Evolutionary conservation across 2,888 invertebrate genomes (phyloP).

Genomic region (Linnaemya tessellans): DNA sequence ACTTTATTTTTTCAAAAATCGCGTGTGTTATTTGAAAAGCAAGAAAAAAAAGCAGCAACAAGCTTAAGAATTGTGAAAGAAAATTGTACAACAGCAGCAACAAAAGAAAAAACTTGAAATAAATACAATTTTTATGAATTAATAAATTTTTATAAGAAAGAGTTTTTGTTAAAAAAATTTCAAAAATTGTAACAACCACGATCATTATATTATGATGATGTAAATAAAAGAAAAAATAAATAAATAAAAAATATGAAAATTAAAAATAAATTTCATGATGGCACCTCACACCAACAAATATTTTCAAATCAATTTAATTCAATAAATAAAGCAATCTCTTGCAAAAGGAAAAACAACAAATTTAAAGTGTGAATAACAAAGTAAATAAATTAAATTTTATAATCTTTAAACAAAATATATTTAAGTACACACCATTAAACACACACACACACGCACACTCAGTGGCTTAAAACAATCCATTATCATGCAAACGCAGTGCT

Average conservation of each 20-base stretch:
- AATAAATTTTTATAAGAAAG: conserved; percentile 31
- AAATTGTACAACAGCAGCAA: conserved; percentile 12
- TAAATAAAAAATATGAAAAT: too few relatives aligned
- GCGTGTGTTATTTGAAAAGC: conserved; percentile 65
- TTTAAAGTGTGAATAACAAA: conserved; percentile 22
- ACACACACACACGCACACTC: neutral
- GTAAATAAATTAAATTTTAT: conserved; percentile 14
- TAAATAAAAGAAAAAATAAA: conserved; percentile 18
- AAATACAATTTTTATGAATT: conserved; percentile 50
- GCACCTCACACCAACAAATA: neutral
- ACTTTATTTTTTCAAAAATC: conserved; percentile 43
- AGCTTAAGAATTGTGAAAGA: conserved; percentile 67
- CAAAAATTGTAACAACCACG: conserved; percentile 33
- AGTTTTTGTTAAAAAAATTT: neutral
- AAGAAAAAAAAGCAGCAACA: conserved; percentile 41
- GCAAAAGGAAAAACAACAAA: neutral
- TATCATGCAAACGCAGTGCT: conserved; percentile 1
- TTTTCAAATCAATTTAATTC: neutral
- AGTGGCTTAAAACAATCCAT: conserved; percentile 27
- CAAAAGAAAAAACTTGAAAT: conserved; percentile 31
- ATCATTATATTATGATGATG: conserved; percentile 35
- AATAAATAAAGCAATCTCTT: neutral
- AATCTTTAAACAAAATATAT: conserved; percentile 1
- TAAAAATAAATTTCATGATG: conserved; percentile 6
- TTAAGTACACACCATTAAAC: neutral